Base-by-base conservation (phyloP, 2,797 vertebrate species). In the Amniataba percoides region DNA sequence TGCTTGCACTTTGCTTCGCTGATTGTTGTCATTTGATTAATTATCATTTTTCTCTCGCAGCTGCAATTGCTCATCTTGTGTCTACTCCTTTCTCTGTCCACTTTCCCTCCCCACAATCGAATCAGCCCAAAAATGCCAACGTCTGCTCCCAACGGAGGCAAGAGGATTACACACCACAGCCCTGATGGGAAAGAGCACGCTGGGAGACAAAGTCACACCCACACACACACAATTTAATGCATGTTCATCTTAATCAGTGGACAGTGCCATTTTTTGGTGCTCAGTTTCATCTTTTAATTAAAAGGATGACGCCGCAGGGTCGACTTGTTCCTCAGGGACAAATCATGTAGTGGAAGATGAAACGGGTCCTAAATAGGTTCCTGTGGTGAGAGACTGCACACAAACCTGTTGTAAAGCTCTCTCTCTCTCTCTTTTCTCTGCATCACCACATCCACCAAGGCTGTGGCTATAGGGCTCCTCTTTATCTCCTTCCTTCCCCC, bases 211-310 rank as follows among this genome's bases (percentile, higher is more conserved):
- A 39, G 64, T 61, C n/a, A n/a, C n/a, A n/a, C n/a, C n/a, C n/a
- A n/a, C n/a, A 72, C 68, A 39, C 66, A 43, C 8, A 23, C 19
- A 39, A 21, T 40, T 77, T 7, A 56, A 77, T 42, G 8, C 15
- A 42, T 46, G 14, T 27, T 46, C 23, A 36, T 51, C 16, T 46
- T 77, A 67, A 81, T 83, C n/a, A 45, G 19, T 1, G 7, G 39
- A 57, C 1, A 1, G 15, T 6, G 8, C 49, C 14, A 10, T 18
- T 36, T n/a, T 58, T 51, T n/a, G 1, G 9, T 21, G 9, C 19
- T 7, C 27, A 39, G 10, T 62, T n/a, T 48, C 13, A 52, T 61
- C n/a, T 31, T 75, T 78, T 64, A 64, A 73, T 57, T 72, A 48
- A 59, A 52, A 45, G 36, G 31, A 59, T 55, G 8, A 1, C 62